Base-by-base conservation (phyloP, 2,113 vertebrate species). In the Arizona elegans region DNA sequence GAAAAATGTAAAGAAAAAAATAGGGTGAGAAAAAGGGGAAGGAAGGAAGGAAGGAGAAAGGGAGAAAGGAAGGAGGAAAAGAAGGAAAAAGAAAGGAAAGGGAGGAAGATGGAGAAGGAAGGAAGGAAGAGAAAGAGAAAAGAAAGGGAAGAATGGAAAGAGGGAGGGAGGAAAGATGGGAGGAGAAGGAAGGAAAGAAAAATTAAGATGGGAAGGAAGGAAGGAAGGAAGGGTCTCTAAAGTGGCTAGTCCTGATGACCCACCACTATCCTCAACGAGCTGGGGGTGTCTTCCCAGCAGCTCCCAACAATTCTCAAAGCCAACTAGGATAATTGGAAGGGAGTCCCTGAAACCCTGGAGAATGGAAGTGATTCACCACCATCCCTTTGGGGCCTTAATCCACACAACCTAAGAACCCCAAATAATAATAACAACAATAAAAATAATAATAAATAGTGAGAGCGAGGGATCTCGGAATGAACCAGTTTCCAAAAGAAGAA, bases 381-480 rank as follows among this genome's bases (percentile, higher is more conserved):
- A 92, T 93, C 11, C 90, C 87, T 93, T 93, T 59, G 94, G 59
- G 54, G 92, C 95, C 95, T 29, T 89, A 50, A 70, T 94, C 95
- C 95, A 93, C 2, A 0, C 9, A 0, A 10, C 86, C 94, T 91
- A 95, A 96, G 95, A 88, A 24, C 1, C 50, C 12, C 12, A n/a
- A 55, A n/a, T 17, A 19, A 54, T 1, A 29, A 93, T 90, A 93
- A 93, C 92, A 93, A 15, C 4, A n/a, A 75, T 1, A 19, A 81
- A 21, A 81, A 81, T 81, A 81, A 81, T 81, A 81, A 81, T 81
- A 81, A 81, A 81, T 81, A 81, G 75, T 1, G 75, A 94, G 56
- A 29, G 89, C 43, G 29, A 95, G 95, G 95, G 96, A 94, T 93
- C 95, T 95, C 62, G 0, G 94, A 91, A 95, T 95, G 95, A 95